A percentile compares a stretch with the other conserved stretches of the same genome.
Evolutionary conservation across 2,888 invertebrate genomes (phyloP).

Genomic region (Melinopterus prodromus): DNA sequence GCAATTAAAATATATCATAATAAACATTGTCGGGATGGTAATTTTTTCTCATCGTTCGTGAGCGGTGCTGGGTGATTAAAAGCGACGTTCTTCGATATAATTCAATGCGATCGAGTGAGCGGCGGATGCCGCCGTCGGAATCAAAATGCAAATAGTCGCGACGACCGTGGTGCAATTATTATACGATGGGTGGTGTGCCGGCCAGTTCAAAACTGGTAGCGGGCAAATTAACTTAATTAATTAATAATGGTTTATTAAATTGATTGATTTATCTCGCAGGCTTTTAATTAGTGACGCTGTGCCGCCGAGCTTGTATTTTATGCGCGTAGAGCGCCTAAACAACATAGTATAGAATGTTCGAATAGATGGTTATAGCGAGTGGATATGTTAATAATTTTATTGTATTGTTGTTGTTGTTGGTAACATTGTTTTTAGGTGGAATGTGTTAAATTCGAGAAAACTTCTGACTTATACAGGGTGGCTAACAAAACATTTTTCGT

Average conservation of each 20-base stretch:
- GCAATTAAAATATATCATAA: not conserved
- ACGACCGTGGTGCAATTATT: constrained; percentile 13
- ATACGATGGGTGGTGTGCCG: not conserved
- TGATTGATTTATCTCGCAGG: constrained; percentile 30
- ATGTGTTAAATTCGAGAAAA: too few relatives aligned
- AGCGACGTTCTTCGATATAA: not conserved
- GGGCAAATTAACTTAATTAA: constrained; percentile 31
- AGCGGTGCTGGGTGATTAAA: not conserved
- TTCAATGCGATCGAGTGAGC: constrained; percentile 13
- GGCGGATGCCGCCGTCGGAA: constrained; percentile 14
- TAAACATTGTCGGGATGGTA: not conserved
- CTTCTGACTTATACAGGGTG: too few relatives aligned
- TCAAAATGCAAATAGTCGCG: constrained; percentile 25
- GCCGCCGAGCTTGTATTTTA: not conserved
- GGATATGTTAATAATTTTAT: too few relatives aligned
- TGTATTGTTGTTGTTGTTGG: too few relatives aligned
- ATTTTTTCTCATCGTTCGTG: not conserved
- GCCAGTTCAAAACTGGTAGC: constrained; percentile 30
- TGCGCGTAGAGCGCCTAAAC: not conserved
- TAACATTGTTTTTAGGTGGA: too few relatives aligned
- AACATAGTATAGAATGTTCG: not conserved
- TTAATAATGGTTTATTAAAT: constrained; percentile 36
- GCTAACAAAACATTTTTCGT: too few relatives aligned
- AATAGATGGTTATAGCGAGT: too few relatives aligned
- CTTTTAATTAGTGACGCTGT: constrained; percentile 26